Percentiles rank a stretch among this genome's conserved stretches.
phyloP scores from a whole-genome alignment of 2,113 vertebrate genomes.

The Nothocercus julius region DNA sequence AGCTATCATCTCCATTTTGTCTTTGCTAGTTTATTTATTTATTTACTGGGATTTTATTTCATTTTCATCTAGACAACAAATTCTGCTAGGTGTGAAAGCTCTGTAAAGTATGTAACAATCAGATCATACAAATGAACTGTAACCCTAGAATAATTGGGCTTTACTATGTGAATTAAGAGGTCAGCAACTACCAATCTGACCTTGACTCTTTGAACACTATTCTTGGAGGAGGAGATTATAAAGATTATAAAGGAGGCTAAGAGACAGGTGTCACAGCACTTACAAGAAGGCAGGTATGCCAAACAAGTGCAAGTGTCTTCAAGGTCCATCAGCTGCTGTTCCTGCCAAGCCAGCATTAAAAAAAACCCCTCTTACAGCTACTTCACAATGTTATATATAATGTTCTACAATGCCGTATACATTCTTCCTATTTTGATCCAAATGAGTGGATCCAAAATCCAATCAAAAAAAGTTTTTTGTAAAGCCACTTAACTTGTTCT shows the following conservation, averaged over 20 bases:
- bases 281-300: neutral
- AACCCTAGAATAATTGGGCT: neutral
- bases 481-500: neutral
- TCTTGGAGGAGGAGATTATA: neutral
- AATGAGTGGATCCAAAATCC: too few species aligned
- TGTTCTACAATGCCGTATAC: neutral
- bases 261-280: neutral
- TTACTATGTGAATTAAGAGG: neutral
- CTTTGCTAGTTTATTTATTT: neutral
- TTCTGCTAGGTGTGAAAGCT: neutral
- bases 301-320: neutral
- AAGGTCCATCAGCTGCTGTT: neutral
- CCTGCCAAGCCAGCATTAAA: neutral
- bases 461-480: neutral
- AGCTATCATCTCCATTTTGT: neutral
- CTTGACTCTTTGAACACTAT: neutral
- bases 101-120: neutral
- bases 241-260: neutral
- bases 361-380: neutral
- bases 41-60: neutral
- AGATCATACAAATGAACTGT: neutral
- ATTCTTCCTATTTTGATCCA: neutral
- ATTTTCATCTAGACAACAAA: conserved; percentile 1
- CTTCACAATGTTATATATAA: neutral
- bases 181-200: neutral